phyloP scores from a whole-genome alignment of 2,797 vertebrate species.

The Xiphophorus birchmanni region DNA sequence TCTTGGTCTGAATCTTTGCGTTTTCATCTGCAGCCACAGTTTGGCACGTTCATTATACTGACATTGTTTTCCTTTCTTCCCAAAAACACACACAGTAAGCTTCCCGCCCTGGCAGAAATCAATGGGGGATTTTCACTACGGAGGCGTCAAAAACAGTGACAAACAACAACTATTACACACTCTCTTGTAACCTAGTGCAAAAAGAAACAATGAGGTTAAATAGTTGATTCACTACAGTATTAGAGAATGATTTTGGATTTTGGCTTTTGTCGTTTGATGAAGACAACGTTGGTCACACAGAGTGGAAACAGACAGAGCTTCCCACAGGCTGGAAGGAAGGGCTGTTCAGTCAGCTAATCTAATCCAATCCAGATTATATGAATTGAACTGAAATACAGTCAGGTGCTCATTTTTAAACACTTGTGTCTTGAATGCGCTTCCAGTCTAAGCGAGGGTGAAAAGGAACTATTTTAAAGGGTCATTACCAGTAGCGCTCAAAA shows the following conservation, averaged over 20 bases:
- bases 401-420: background rate
- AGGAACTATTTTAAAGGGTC: background rate
- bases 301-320: constrained; percentile 27
- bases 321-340: constrained; percentile 14
- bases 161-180: constrained; percentile 77
- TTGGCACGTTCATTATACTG: constrained; percentile 73
- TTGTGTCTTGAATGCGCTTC: background rate
- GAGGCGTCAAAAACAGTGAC: constrained; percentile 60
- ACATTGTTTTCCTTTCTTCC: constrained; percentile 49
- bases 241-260: constrained; percentile 76
- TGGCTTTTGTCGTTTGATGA: constrained; percentile 61
- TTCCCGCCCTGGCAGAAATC: constrained; percentile 61
- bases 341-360: background rate
- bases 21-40: constrained; percentile 30
- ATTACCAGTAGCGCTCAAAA: background rate
- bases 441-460: background rate
- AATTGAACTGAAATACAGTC: background rate
- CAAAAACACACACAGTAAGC: constrained; percentile 40
- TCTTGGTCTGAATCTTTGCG: constrained; percentile 25
- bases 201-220: constrained; percentile 88
- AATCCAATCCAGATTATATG: background rate
- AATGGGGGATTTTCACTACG: constrained; percentile 69
- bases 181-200: constrained; percentile 85
- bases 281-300: constrained; percentile 39
- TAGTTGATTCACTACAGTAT: constrained; percentile 87